Conservation (phyloP, 2,113 vertebrate species). For the Salvelinus sp. region DNA sequence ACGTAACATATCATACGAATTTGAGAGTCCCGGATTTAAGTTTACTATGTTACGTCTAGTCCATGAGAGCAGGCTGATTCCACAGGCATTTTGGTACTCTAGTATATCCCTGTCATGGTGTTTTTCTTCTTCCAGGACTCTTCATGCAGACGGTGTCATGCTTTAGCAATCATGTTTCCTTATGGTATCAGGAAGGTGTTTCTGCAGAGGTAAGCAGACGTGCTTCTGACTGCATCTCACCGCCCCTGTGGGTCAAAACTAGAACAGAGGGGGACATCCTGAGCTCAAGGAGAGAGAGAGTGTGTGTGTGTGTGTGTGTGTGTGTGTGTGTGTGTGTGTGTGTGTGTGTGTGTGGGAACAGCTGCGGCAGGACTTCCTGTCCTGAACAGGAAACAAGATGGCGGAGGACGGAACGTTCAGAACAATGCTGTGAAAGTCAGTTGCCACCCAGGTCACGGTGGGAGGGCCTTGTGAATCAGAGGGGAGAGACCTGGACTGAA, state of each 20-base stretch:
- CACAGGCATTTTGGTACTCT: too few relatives aligned
- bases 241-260: constrained; percentile 60
- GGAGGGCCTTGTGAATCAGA: constrained; percentile 50
- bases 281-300: constrained; percentile 51
- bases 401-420: constrained; percentile 48
- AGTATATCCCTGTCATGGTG: too few relatives aligned
- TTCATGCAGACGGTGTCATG: neutral
- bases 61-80: too few relatives aligned
- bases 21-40: too few relatives aligned
- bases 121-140: neutral
- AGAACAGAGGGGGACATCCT: constrained; percentile 62
- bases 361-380: constrained; percentile 70
- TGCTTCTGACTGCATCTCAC: constrained; percentile 46
- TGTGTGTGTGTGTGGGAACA: constrained; percentile 60
- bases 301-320: constrained; percentile 24
- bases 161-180: too few relatives aligned
- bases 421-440: constrained; percentile 77
- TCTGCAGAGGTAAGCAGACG: constrained; percentile 55
- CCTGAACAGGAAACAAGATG: constrained; percentile 70
- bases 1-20: too few relatives aligned
- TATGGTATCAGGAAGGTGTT: constrained; percentile 3
- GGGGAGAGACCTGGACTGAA: constrained; percentile 36
- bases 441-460: constrained; percentile 69
- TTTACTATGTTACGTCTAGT: too few relatives aligned
- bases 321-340: constrained; percentile 55